Evolutionary conservation across 2,888 invertebrate genomes (phyloP).

Genomic region (Drosophila pegasa): DNA sequence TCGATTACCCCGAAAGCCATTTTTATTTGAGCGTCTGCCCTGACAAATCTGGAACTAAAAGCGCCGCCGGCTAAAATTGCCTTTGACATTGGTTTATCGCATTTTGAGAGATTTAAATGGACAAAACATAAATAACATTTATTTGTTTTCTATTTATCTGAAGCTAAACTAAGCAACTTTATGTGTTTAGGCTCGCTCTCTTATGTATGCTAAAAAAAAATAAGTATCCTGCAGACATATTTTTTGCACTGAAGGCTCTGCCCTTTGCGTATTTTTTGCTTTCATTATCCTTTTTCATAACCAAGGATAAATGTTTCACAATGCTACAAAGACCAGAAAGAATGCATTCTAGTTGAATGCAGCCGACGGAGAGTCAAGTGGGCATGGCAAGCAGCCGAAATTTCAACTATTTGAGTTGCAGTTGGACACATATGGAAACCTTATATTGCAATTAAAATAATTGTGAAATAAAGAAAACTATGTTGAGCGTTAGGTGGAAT

Average conservation of each 20-base stretch:
- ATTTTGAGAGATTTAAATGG: conserved; percentile 19
- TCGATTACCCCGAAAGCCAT: conserved; percentile 37
- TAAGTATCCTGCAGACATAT: background rate
- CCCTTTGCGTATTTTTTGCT: background rate
- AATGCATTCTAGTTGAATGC: too few relatives aligned
- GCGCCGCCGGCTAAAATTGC: background rate
- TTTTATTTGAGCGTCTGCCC: conserved; percentile 10
- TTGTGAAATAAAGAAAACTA: background rate
- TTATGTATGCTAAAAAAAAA: background rate
- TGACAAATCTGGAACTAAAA: conserved; percentile 20
- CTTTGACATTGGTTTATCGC: conserved; percentile 11
- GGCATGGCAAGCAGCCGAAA: background rate
- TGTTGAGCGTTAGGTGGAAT: background rate
- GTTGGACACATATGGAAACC: background rate
- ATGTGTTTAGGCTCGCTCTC: background rate
- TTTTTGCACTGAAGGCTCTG: background rate
- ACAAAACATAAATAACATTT: background rate
- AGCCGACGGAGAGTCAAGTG: background rate
- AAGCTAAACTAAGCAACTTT: background rate
- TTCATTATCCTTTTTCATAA: background rate
- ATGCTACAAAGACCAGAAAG: background rate
- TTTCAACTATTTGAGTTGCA: background rate
- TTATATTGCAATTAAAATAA: background rate
- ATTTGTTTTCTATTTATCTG: background rate
- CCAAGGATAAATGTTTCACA: background rate